phyloP scores from a whole-genome alignment of 2,888 invertebrate species.

The Phlogophora meticulosa region DNA sequence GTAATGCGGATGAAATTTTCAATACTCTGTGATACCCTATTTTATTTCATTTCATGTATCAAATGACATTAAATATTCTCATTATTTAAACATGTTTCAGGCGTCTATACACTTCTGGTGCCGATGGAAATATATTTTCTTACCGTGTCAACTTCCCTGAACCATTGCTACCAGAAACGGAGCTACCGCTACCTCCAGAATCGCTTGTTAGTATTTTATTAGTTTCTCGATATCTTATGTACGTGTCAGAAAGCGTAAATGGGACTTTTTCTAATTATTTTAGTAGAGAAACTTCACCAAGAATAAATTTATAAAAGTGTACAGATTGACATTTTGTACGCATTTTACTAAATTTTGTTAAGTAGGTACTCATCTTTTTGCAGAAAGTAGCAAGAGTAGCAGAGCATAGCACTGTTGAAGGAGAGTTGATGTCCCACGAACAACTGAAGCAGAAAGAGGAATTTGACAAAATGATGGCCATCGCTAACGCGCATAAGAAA shows the following conservation, averaged over 20 bases:
- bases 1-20: too few species aligned
- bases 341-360: too few species aligned
- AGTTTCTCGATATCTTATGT: neutral
- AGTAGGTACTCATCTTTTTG: conserved; percentile 8
- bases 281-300: too few species aligned
- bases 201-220: conserved; percentile 71
- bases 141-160: conserved; percentile 90
- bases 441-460: conserved; percentile 93
- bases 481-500: conserved; percentile 92
- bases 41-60: too few species aligned
- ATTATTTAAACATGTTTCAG: conserved; percentile 69
- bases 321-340: too few species aligned
- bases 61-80: neutral
- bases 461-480: conserved; percentile 91
- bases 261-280: neutral
- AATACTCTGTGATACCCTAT: too few species aligned
- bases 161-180: conserved; percentile 69
- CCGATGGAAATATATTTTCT: conserved; percentile 95
- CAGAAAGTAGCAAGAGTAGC: conserved; percentile 74
- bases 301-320: too few species aligned
- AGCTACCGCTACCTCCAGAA: conserved; percentile 59
- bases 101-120: conserved; percentile 92
- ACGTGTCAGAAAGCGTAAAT: neutral
- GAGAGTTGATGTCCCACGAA: conserved; percentile 91
- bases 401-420: conserved; percentile 84